phyloP scores from a whole-genome alignment of 2,113 vertebrate genomes.

The Ahaetulla prasina region DNA sequence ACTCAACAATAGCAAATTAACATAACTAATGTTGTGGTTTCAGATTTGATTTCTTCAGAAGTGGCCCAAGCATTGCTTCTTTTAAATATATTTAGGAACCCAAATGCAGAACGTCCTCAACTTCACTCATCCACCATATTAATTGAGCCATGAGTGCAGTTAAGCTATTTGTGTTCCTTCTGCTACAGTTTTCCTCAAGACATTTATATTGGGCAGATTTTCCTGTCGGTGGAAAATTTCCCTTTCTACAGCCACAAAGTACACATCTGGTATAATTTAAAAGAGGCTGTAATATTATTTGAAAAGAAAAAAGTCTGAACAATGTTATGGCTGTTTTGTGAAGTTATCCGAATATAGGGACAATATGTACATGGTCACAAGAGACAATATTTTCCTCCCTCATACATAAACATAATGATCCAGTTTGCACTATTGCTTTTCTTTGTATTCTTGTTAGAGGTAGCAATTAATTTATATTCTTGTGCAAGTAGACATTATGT shows the following conservation, averaged over 20 bases:
- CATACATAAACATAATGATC: not conserved
- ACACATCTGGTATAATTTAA: constrained; percentile 32
- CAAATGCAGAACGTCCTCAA: constrained; percentile 1
- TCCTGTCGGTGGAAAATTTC: constrained; percentile 49
- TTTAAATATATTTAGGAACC: not conserved
- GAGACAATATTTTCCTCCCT: constrained; percentile 38
- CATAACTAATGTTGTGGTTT: not conserved
- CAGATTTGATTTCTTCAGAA: not conserved
- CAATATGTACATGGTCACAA: constrained; percentile 30
- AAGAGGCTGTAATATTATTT: constrained; percentile 39
- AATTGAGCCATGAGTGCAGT: constrained; percentile 46
- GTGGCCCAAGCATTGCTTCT: not conserved
- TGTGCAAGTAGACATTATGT: constrained; percentile 24
- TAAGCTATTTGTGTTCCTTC: constrained; percentile 43
- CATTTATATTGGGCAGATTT: constrained; percentile 40
- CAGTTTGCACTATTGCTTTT: constrained; percentile 37
- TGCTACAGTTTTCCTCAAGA: constrained; percentile 40
- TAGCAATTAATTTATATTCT: constrained; percentile 47
- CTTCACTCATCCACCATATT: constrained; percentile 32
- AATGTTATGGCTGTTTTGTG: constrained; percentile 26
- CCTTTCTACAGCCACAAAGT: constrained; percentile 1
- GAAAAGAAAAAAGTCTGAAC: constrained; percentile 30
- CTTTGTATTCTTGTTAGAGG: constrained; percentile 39
- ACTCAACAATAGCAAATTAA: not conserved
- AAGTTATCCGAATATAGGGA: constrained; percentile 47